Conservation (phyloP, 1,140 invertebrate species). For the Dermatophagoides farinae region DNA sequence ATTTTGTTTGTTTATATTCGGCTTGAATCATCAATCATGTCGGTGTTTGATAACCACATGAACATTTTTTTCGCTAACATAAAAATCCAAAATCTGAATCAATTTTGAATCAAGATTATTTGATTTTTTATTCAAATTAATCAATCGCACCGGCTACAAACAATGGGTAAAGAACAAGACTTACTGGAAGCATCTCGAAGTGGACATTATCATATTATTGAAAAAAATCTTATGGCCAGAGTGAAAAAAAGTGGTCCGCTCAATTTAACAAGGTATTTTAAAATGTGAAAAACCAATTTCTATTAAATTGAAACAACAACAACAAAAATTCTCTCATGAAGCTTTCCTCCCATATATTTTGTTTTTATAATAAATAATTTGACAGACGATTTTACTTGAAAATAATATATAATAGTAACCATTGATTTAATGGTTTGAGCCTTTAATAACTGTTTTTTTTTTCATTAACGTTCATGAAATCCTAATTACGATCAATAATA, state of each 20-base stretch:
- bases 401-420: not conserved
- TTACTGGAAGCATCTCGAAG: slow-evolving; percentile 78
- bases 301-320: not conserved
- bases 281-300: not conserved
- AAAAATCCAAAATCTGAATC: not conserved
- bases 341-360: too few relatives aligned
- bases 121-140: too few relatives aligned
- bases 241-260: slow-evolving; percentile 75
- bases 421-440: not conserved
- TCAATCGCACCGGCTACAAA: too few relatives aligned
- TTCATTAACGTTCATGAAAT: too few relatives aligned
- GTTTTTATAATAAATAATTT: too few relatives aligned
- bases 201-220: slow-evolving; percentile 64
- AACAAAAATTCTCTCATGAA: too few relatives aligned
- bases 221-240: slow-evolving; percentile 70
- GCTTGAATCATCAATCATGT: too few relatives aligned
- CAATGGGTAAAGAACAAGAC: slow-evolving; percentile 82
- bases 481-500: too few relatives aligned
- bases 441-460: too few relatives aligned
- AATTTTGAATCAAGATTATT: too few relatives aligned
- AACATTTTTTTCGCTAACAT: not conserved
- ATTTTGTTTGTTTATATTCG: too few relatives aligned
- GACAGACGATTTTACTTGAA: too few relatives aligned
- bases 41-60: not conserved
- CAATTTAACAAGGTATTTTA: slow-evolving; percentile 44